Evolutionary conservation across 2,113 vertebrate species (phyloP), one percentile per base, ranked within the genome.

Genomic region (Periophthalmus modestus): DNA sequence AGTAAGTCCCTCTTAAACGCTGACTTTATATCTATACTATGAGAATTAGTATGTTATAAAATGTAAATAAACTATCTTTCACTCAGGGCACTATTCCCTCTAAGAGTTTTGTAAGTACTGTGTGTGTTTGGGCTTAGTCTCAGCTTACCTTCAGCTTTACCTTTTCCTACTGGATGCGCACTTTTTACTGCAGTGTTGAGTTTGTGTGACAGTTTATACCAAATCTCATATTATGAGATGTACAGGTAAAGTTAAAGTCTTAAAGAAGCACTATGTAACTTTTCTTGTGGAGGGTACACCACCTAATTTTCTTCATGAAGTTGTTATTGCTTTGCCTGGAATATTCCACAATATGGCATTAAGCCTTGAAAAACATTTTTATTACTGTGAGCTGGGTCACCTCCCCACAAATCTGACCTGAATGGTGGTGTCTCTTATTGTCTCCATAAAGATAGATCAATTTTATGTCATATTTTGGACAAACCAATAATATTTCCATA

Each of bases 1-100:
- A 97, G 98, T 99, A 84, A 99, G 97, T 97, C 98, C 81, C 18
- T 54, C 52, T 70, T 7, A 34, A 21, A 39, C 14, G 19, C 16
- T 52, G 1, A 58, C 47, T 28, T 54, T n/a, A 7, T 62, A 62
- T 33, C 28, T 62, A 34, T 33, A 10, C 61, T 11, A 36, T 36
- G 9, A 63, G 18, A 74, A 72, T 21, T 90, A 52, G 19, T 50
- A 5, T 52, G 16, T 19, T 7, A 18, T n/a, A 55, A 55, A 55
- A 21, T 21, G 52, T 55, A 15, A 48, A 48, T 48, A 21, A 55
- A 55, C 52, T 55, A 78, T 91, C 66, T 92, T 85, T 92, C 85
- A 80, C 83, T 78, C 77, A 94, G 92, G 91, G 91, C 59, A 73
- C 90, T 77, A 87, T 92, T 88, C 90, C 92, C 77, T 91, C 91